A percentile compares a stretch with the other conserved stretches of the same genome.
Evolutionary conservation across 2,888 invertebrate genomes (phyloP).

Genomic region (Nemotelus nigrinus): DNA sequence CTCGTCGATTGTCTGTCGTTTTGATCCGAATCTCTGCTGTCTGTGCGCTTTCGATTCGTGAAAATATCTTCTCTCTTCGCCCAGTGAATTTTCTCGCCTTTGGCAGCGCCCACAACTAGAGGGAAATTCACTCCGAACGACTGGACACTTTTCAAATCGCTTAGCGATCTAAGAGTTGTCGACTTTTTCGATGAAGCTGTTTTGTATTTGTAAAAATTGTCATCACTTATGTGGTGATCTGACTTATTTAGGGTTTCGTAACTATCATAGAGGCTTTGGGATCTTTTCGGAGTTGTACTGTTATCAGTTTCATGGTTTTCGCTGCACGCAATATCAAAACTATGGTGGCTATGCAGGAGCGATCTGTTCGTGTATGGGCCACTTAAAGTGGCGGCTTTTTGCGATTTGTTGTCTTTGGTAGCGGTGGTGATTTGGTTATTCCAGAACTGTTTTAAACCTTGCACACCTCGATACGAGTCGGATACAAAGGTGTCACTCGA

Average conservation of each 20-base stretch:
- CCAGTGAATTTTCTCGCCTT: constrained; percentile 60
- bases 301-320: neutral
- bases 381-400: constrained; percentile 52
- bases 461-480: constrained; percentile 61
- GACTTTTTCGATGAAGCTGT: constrained; percentile 57
- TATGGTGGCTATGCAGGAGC: neutral
- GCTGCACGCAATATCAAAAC: neutral
- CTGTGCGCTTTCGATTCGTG: constrained; percentile 48
- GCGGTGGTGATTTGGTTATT: constrained; percentile 61
- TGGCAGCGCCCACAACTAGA: constrained; percentile 51
- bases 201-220: constrained; percentile 65
- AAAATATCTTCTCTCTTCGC: constrained; percentile 57
- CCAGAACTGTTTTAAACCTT: constrained; percentile 62
- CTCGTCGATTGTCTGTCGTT: constrained; percentile 36
- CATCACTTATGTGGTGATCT: constrained; percentile 57
- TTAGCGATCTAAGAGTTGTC: constrained; percentile 23
- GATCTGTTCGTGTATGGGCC: constrained; percentile 30
- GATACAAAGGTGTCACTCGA: neutral
- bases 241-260: constrained; percentile 45
- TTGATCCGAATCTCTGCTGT: constrained; percentile 8
- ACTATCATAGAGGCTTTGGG: constrained; percentile 32
- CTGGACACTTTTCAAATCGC: constrained; percentile 36
- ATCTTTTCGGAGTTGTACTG: constrained; percentile 13
- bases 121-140: constrained; percentile 53
- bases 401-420: constrained; percentile 46